Base-by-base conservation (phyloP, 1,140 invertebrate genomes). In the Aphelinus certus region DNA sequence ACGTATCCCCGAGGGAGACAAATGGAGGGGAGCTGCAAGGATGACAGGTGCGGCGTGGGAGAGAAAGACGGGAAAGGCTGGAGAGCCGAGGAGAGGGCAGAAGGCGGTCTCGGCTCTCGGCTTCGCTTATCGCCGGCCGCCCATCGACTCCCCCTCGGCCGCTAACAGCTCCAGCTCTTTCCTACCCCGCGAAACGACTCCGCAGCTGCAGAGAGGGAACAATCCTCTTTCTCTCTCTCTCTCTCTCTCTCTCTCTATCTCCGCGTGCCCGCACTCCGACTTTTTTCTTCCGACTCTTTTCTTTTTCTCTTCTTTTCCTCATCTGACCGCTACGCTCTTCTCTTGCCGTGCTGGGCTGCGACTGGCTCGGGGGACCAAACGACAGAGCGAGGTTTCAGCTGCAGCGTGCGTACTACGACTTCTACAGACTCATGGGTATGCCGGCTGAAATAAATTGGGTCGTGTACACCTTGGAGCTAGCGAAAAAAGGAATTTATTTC, bases 51-150 rank as follows among this genome's bases (percentile, higher is more conserved):
- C 64, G 65, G 64, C 67, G 66, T 73, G 76, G 77, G 76, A 75
- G 73, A 64, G 58, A 58, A 43, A 60, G 76, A 72, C 73, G 48
- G 72, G 76, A 79, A 74, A 76, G 73, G 78, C 69, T 78, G 73
- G 77, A 45, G 66, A 49, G 55, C 53, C 61, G n/a, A 64, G 56
- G 79, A 79, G 60, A 76, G 79, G 60, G 74, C 68, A 62, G 83
- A 83, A 87, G 85, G 85, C 85, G 85, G 85, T 86, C 85, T 84
- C 80, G 79, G 26, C 26, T 26, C 26, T 26, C 26, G 26, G 26
- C 26, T 26, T 26, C 26, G 80, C 80, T 85, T 84, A 84, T 81
- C 82, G 82, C 83, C 80, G 82, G 84, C 83, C 86, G 83, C 85
- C 86, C 83, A 82, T 85, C 82, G 81, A 78, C 76, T 81, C 80